Evolutionary conservation across 2,113 vertebrate species (phyloP).

Genomic region (Syngnathus typhle): DNA sequence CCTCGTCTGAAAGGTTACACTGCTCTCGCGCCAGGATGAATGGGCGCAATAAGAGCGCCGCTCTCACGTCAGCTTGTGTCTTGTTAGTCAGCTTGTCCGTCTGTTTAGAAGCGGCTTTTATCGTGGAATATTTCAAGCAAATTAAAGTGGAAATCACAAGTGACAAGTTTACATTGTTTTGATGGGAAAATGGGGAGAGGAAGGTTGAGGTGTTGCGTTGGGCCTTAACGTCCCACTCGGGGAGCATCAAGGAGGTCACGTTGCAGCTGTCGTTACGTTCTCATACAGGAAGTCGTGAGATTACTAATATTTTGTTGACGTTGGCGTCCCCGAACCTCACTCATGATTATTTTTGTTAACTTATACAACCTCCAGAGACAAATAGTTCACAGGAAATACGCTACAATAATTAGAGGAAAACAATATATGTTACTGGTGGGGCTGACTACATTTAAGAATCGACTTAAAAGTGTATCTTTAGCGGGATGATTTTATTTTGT

Average conservation of each 20-base stretch:
- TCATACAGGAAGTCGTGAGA: constrained; percentile 13
- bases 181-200: constrained; percentile 12
- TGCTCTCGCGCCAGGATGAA: constrained; percentile 58
- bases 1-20: constrained; percentile 61
- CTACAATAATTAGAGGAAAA: not conserved
- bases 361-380: not conserved
- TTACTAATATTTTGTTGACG: not conserved
- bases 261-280: constrained; percentile 23
- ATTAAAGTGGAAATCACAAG: constrained; percentile 37
- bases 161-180: constrained; percentile 32
- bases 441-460: too few species aligned
- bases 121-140: constrained; percentile 34
- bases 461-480: too few species aligned
- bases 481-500: too few species aligned
- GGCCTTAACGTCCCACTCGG: constrained; percentile 35
- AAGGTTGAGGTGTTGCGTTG: constrained; percentile 12
- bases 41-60: constrained; percentile 62
- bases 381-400: not conserved
- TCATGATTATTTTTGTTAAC: not conserved
- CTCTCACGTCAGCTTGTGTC: constrained; percentile 51
- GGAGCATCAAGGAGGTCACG: constrained; percentile 26
- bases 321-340: not conserved
- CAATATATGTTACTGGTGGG: not conserved
- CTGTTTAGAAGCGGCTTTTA: constrained; percentile 14
- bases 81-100: not conserved